phyloP scores from a whole-genome alignment of 1,140 invertebrate genomes.

The Argopecten irradians region DNA sequence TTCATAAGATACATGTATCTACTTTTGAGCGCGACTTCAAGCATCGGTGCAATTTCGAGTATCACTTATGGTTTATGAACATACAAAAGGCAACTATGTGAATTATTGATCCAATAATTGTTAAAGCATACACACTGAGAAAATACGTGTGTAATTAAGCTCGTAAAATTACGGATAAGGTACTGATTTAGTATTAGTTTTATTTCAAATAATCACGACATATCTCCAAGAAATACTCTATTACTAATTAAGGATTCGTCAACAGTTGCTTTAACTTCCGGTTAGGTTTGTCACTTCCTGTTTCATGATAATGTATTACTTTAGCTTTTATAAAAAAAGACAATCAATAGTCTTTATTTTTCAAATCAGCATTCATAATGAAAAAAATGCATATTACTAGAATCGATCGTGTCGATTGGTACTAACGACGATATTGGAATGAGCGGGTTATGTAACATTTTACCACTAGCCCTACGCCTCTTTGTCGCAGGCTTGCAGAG shows the following conservation, averaged over 20 bases:
- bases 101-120: not conserved
- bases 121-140: not conserved
- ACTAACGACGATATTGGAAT: no score
- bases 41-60: not conserved
- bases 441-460: no score
- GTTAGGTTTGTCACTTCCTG: not conserved
- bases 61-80: not conserved
- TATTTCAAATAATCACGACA: not conserved
- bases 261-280: not conserved
- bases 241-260: not conserved
- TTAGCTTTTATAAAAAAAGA: not conserved
- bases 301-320: not conserved
- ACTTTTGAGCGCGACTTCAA: not conserved
- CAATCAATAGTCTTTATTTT: not conserved
- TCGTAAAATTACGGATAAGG: not conserved
- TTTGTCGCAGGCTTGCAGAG: no score
- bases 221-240: not conserved
- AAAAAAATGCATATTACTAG: no score
- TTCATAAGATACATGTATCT: not conserved
- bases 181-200: not conserved
- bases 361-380: no score
- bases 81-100: not conserved
- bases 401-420: no score
- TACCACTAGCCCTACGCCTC: no score
- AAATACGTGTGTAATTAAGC: not conserved